Conservation (phyloP, 2,888 invertebrate genomes). For the Ectemnius lituratus region DNA sequence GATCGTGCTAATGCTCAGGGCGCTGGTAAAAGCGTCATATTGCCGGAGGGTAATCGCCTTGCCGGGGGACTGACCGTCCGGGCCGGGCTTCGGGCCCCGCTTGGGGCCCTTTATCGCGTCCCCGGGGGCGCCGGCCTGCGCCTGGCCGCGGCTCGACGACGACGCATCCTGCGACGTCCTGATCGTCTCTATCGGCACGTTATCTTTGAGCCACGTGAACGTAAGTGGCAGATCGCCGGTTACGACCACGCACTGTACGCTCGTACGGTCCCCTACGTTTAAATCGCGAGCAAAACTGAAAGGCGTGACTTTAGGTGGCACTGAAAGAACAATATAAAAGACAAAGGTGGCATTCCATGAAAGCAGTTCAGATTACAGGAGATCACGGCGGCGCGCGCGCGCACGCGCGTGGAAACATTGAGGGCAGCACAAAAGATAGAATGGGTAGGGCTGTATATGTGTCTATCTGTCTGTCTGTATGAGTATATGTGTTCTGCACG, state of each 20-base stretch:
- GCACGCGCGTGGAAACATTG: not conserved
- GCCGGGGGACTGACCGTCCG: conserved; percentile 56
- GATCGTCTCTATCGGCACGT: conserved; percentile 76
- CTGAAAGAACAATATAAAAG: conserved; percentile 77
- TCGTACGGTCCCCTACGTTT: conserved; percentile 82
- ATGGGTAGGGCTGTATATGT: not conserved
- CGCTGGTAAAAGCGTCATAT: conserved; percentile 82
- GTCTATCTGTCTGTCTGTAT: conserved; percentile 8
- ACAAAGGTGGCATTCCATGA: conserved; percentile 67
- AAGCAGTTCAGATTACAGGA: conserved; percentile 58
- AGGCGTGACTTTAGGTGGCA: conserved; percentile 83
- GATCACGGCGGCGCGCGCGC: conserved; percentile 16
- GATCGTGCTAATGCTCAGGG: conserved; percentile 81
- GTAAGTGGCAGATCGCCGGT: conserved; percentile 83
- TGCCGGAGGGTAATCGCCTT: conserved; percentile 80
- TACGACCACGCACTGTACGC: conserved; percentile 81
- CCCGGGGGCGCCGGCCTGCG: conserved; percentile 46
- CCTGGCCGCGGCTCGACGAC: conserved; percentile 58
- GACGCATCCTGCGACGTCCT: conserved; percentile 65
- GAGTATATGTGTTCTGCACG: conserved; percentile 1
- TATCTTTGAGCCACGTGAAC: conserved; percentile 84
- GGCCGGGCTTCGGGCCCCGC: conserved; percentile 51
- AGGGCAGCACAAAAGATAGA: too few relatives aligned
- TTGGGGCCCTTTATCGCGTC: conserved; percentile 57
- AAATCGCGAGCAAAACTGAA: conserved; percentile 83